Conservation (phyloP, 2,888 invertebrate genomes). For the Epinotia brunnichana region DNA sequence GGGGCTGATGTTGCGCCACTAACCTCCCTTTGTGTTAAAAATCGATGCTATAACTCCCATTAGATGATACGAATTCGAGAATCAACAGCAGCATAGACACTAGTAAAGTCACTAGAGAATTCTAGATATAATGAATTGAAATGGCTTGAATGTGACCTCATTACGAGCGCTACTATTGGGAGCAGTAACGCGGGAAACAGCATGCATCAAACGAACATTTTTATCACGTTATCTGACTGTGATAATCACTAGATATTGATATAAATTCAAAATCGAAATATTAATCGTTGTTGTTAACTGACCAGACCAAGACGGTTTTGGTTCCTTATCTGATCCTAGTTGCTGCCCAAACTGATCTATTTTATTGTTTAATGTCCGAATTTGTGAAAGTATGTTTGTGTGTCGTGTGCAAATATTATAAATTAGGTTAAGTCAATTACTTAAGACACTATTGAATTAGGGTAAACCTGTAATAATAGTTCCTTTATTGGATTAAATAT, state of each 20-base stretch:
- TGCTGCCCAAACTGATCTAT: no score
- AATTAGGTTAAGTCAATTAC: no score
- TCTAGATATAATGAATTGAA: constrained; percentile 2
- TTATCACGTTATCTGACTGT: neutral
- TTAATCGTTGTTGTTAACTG: neutral
- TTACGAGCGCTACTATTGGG: neutral
- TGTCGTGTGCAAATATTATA: no score
- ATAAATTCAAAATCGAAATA: no score
- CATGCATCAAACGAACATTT: neutral
- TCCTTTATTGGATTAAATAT: no score
- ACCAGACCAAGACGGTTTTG: neutral
- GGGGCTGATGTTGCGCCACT: constrained; percentile 68
- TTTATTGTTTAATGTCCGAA: no score
- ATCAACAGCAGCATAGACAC: constrained; percentile 50
- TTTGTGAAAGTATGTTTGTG: no score
- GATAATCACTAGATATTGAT: neutral
- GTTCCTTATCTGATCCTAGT: no score
- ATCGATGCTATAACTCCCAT: constrained; percentile 68
- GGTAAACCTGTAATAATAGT: no score
- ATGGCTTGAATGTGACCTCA: neutral
- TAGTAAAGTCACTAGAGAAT: constrained; percentile 5
- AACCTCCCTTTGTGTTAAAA: constrained; percentile 67
- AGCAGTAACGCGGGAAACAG: neutral
- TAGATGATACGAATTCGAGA: constrained; percentile 64
- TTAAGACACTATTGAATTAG: no score